Conservation (phyloP, 2,797 vertebrate species). For the Babyrousa celebensis region DNA sequence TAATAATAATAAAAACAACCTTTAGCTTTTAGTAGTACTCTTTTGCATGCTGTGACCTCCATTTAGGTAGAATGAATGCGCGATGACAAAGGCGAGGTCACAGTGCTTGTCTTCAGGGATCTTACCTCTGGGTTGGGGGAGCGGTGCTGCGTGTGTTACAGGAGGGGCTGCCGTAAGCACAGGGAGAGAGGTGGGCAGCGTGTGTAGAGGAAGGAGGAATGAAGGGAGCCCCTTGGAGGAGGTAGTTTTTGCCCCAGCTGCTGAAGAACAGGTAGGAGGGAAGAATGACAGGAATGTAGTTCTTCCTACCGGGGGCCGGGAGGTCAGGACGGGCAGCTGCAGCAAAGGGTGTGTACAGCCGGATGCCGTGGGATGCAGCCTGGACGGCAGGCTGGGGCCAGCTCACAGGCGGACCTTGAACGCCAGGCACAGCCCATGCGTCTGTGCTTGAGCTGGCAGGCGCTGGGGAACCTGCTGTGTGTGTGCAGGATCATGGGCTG, state of each 20-base stretch:
- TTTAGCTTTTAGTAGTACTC: not conserved
- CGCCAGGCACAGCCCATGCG: not conserved
- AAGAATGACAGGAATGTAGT: slow-evolving; percentile 37
- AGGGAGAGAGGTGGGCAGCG: not conserved
- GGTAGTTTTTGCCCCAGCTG: not conserved
- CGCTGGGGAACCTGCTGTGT: not conserved
- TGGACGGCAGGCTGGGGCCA: not conserved
- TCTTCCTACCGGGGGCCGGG: not conserved
- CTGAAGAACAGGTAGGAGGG: slow-evolving; percentile 35
- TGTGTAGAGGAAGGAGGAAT: not conserved
- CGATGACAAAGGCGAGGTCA: not conserved
- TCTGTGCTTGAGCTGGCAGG: not conserved
- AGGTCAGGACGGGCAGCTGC: not conserved
- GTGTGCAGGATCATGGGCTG: not conserved
- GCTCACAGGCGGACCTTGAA: not conserved
- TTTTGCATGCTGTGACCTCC: not conserved
- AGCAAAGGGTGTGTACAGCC: not conserved
- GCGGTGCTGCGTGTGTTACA: not conserved
- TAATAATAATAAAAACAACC: not conserved
- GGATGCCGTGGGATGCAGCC: not conserved
- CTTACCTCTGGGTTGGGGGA: not conserved
- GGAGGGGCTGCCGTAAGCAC: not conserved
- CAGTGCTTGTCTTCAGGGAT: not conserved
- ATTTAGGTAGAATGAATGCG: not conserved
- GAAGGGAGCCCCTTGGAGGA: not conserved